A percentile compares a stretch with the other conserved stretches of the same genome.
Conservation (phyloP, 2,888 invertebrate genomes). For the Unio delphinus region DNA sequence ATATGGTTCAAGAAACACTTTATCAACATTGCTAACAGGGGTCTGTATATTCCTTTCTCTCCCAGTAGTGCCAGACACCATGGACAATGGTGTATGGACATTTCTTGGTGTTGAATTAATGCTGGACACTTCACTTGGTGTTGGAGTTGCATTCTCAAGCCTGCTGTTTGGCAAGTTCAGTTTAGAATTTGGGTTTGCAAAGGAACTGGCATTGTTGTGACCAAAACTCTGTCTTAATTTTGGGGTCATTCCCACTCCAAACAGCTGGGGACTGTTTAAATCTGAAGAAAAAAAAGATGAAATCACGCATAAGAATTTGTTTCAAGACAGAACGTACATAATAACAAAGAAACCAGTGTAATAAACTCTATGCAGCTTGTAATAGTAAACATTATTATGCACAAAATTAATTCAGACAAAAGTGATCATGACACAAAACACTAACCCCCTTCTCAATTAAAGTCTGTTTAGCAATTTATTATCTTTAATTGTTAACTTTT, state of each 20-base stretch:
- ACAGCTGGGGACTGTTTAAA: slow-evolving; percentile 3
- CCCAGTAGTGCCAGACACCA: slow-evolving; percentile 33
- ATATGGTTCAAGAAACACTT: slow-evolving; percentile 59
- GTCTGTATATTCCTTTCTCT: slow-evolving; percentile 46
- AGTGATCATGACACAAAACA: too few species aligned
- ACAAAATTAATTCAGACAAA: too few species aligned
- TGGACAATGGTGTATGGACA: slow-evolving; percentile 47
- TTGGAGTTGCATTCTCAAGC: slow-evolving; percentile 59
- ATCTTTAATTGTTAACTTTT: too few species aligned
- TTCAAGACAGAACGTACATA: too few species aligned
- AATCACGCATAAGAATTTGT: too few species aligned
- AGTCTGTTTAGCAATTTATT: too few species aligned
- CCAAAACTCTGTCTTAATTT: slow-evolving; percentile 30
- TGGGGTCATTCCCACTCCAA: slow-evolving; percentile 27
- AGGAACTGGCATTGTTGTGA: slow-evolving; percentile 31
- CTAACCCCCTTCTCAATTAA: too few species aligned
- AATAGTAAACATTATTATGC: too few species aligned
- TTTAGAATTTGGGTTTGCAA: slow-evolving; percentile 27
- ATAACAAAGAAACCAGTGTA: too few species aligned
- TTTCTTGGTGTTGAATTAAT: slow-evolving; percentile 47
- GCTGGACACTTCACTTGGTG: slow-evolving; percentile 64
- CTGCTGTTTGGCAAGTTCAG: slow-evolving; percentile 49
- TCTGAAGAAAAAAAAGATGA: too few species aligned
- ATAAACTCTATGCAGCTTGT: too few species aligned
- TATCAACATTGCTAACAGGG: slow-evolving; percentile 45